phyloP scores from a whole-genome alignment of 2,113 vertebrate species.

The Corvus moneduloides region DNA sequence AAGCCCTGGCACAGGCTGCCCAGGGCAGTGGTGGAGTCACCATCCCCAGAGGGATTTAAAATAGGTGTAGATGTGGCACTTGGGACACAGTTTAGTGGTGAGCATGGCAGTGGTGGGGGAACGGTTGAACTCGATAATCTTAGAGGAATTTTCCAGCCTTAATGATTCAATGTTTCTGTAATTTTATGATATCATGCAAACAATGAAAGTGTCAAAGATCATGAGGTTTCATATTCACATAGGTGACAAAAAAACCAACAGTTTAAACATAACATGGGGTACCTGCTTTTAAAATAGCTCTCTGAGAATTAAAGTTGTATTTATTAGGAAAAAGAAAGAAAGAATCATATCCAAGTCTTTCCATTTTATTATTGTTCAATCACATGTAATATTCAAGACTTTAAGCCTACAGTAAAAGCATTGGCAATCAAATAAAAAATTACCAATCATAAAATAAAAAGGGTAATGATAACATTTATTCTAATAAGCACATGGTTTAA shows the following conservation, averaged over 20 bases:
- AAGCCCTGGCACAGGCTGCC: not conserved
- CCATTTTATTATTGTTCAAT: conserved; percentile 22
- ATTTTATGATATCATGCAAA: not conserved
- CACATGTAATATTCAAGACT: conserved; percentile 23
- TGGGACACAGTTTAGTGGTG: not conserved
- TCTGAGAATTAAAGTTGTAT: not conserved
- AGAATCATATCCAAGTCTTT: not conserved
- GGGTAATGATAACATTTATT: conserved; percentile 46
- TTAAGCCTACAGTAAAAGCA: conserved; percentile 43
- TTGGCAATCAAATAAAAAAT: conserved; percentile 56
- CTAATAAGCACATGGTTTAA: conserved; percentile 56
- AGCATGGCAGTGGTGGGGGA: not conserved
- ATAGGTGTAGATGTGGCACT: not conserved
- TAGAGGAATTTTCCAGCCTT: not conserved
- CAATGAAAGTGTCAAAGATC: not conserved
- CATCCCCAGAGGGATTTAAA: not conserved
- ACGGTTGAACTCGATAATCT: fast-evolving
- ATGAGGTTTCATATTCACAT: not conserved
- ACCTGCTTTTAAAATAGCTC: not conserved
- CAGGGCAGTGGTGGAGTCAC: not conserved
- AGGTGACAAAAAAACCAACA: not conserved
- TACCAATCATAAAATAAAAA: conserved; percentile 58
- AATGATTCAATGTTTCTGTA: not conserved
- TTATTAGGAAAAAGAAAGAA: not conserved
- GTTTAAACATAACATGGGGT: not conserved